These are phyloP conservation scores for Camponotus vicinus DNA, from an alignment of 1,140 invertebrate genomes.

Conservation along the genomic window DNA sequence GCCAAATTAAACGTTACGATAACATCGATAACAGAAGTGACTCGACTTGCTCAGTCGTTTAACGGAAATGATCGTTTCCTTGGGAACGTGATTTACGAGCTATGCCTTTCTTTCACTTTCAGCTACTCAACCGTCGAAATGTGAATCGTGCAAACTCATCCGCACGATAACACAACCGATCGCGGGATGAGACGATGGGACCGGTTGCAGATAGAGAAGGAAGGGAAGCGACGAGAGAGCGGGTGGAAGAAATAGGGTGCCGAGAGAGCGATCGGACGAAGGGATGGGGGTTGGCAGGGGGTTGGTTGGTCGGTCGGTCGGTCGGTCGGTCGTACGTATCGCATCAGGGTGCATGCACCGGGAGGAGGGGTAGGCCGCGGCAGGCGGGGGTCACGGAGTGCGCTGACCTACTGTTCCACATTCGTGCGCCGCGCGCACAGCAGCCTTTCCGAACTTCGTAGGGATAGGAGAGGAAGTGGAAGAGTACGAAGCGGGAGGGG, in stretches of 20 bases:
- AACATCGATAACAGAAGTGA: slow-evolving; percentile 1
- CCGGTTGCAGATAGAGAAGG: slow-evolving; percentile 12
- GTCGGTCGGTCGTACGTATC: slow-evolving; percentile 71
- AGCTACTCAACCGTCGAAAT: slow-evolving; percentile 17
- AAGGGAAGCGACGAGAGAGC: not conserved
- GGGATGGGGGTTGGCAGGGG: not conserved
- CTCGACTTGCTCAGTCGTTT: not conserved
- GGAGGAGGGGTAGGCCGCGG: slow-evolving; percentile 78
- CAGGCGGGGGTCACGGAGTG: slow-evolving; percentile 84
- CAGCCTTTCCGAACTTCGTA: slow-evolving; percentile 83
- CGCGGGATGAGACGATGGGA: slow-evolving; percentile 56
- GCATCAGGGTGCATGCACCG: slow-evolving; percentile 75
- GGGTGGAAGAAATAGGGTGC: slow-evolving; percentile 58
- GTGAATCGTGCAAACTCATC: slow-evolving; percentile 59
- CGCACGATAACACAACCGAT: slow-evolving; percentile 73
- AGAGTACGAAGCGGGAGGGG: not conserved
- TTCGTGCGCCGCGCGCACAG: slow-evolving; percentile 82
- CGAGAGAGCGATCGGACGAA: slow-evolving; percentile 35
- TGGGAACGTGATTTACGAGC: not conserved
- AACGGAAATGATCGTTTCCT: not conserved
- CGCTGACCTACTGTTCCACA: slow-evolving; percentile 86
- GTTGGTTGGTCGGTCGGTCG: slow-evolving; percentile 22
- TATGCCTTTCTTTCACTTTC: not conserved
- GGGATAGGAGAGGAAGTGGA: slow-evolving; percentile 44
- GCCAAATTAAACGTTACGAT: not conserved